Percentiles rank a stretch among this genome's conserved stretches.
These are phyloP conservation scores for Autographa gamma DNA, from an alignment of 2,888 invertebrate species.

Conservation along the genomic window DNA sequence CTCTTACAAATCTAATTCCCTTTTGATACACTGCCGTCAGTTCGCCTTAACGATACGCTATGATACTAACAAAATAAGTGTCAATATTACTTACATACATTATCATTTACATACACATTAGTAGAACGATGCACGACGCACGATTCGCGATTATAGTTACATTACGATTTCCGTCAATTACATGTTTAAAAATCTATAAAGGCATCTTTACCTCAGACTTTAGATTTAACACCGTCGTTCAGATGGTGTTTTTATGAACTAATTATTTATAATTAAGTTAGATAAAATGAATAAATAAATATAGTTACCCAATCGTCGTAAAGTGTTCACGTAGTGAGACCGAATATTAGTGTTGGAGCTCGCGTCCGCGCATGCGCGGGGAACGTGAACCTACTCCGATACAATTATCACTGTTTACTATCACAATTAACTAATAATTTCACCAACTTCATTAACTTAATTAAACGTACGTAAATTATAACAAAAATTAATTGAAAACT, in stretches of 20 bases:
- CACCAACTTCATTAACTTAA: constrained; percentile 78
- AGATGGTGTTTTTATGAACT: constrained; percentile 84
- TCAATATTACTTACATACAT: constrained; percentile 85
- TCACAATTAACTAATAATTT: constrained; percentile 87
- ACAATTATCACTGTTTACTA: constrained; percentile 82
- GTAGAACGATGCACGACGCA: constrained; percentile 87
- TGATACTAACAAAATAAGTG: constrained; percentile 86
- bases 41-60: constrained; percentile 81
- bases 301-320: constrained; percentile 81
- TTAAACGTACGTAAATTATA: constrained; percentile 76
- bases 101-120: constrained; percentile 81
- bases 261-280: constrained; percentile 85
- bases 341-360: constrained; percentile 56
- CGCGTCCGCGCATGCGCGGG: constrained; percentile 23
- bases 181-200: constrained; percentile 87
- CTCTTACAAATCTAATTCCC: constrained; percentile 82
- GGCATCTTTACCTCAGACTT: constrained; percentile 89
- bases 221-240: constrained; percentile 86
- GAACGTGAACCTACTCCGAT: constrained; percentile 55
- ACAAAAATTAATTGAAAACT: constrained; percentile 80
- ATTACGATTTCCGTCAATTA: constrained; percentile 81
- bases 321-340: constrained; percentile 71
- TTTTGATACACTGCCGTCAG: constrained; percentile 85
- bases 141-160: constrained; percentile 80
- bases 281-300: constrained; percentile 84